phyloP scores from a whole-genome alignment of 2,797 vertebrate species.

The Sphaeramia orbicularis region DNA sequence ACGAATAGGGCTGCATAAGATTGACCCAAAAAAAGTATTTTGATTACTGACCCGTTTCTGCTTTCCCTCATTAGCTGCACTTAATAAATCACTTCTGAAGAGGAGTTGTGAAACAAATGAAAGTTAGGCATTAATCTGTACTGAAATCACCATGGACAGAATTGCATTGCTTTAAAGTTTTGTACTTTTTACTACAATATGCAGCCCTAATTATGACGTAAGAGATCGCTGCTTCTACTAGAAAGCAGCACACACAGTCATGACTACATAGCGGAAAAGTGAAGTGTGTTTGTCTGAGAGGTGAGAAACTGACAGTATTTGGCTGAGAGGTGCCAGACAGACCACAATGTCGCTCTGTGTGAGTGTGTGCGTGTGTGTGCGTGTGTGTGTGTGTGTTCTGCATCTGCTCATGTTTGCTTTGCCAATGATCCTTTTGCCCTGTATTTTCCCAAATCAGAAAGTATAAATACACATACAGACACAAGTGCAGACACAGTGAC shows the following conservation, averaged over 20 bases:
- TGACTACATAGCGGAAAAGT: conserved; percentile 4
- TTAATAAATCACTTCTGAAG: background rate
- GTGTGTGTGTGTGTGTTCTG: conserved; percentile 23
- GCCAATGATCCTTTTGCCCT: conserved; percentile 9
- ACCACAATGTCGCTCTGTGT: conserved; percentile 15
- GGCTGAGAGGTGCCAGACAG: conserved; percentile 32
- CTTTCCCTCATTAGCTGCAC: background rate
- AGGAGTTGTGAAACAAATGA: background rate
- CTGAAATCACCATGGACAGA: background rate
- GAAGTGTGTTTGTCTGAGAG: conserved; percentile 17
- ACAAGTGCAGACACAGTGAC: background rate
- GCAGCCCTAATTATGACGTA: conserved; percentile 18
- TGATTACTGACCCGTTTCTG: background rate
- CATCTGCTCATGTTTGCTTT: conserved; percentile 54
- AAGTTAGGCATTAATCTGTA: background rate
- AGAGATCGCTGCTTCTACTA: conserved; percentile 20
- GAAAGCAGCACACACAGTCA: conserved; percentile 20
- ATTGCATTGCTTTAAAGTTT: background rate
- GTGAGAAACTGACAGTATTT: conserved; percentile 17
- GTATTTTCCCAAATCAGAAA: conserved; percentile 21
- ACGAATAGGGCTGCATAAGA: conserved; percentile 7
- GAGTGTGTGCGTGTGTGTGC: conserved; percentile 11
- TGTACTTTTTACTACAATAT: background rate
- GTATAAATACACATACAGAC: conserved; percentile 2
- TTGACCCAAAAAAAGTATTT: background rate